A percentile compares a stretch with the other conserved stretches of the same genome.
Conservation (phyloP, 2,888 invertebrate genomes). For the Gymnocheta viridis region DNA sequence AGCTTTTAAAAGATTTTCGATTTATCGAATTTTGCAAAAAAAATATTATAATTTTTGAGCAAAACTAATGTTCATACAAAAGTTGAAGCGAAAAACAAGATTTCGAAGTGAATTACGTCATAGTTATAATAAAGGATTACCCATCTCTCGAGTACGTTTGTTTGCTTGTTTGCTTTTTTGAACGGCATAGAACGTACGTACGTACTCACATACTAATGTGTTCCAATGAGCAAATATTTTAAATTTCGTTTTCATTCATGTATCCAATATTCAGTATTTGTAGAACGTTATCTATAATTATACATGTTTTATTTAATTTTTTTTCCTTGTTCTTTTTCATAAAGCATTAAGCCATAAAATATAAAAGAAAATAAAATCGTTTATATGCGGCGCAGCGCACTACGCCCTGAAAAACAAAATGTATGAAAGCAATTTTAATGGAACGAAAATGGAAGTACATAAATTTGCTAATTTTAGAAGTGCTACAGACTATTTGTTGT, state of each 20-base stretch:
- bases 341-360: slow-evolving; percentile 28
- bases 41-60: slow-evolving; percentile 12
- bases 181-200: neutral
- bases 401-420: slow-evolving; percentile 33
- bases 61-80: neutral
- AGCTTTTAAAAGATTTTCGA: neutral
- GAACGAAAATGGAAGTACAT: slow-evolving; percentile 2
- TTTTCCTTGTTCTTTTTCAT: slow-evolving; percentile 6
- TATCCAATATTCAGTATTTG: slow-evolving; percentile 13
- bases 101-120: slow-evolving; percentile 30
- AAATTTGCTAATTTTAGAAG: slow-evolving; percentile 18
- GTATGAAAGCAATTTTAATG: slow-evolving; percentile 28
- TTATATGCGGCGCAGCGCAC: neutral
- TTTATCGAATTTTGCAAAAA: neutral
- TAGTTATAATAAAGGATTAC: slow-evolving; percentile 19
- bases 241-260: slow-evolving; percentile 9
- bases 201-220: neutral
- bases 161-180: too few relatives aligned
- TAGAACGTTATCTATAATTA: slow-evolving; percentile 28
- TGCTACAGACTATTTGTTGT: slow-evolving; percentile 1
- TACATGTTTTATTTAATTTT: neutral
- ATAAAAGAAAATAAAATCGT: slow-evolving; percentile 3
- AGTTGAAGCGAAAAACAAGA: neutral
- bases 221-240: neutral
- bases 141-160: neutral